Evolutionary conservation across 2,888 invertebrate genomes (phyloP).

Genomic region (Sycophila texana): DNA sequence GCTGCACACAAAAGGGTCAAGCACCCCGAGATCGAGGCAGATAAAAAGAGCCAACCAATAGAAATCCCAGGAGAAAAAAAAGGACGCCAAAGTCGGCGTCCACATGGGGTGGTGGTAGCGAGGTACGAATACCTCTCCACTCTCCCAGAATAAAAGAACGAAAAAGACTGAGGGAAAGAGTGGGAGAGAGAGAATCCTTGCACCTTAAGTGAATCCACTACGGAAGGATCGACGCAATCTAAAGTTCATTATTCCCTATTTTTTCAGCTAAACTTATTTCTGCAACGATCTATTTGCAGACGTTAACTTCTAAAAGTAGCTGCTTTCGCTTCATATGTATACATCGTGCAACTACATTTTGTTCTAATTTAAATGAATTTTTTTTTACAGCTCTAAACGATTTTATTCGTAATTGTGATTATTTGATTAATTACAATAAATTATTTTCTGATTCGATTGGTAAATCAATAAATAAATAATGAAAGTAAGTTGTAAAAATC

Average conservation of each 20-base stretch:
- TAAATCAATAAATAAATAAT: too few species aligned
- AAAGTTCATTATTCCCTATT: constrained; percentile 69
- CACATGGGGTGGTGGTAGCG: constrained; percentile 34
- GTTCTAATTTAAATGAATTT: too few species aligned
- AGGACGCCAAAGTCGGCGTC: constrained; percentile 24
- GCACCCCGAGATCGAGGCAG: constrained; percentile 24
- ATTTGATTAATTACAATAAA: too few species aligned
- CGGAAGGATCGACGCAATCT: constrained; percentile 62
- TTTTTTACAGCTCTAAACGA: too few species aligned
- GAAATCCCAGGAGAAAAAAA: constrained; percentile 47
- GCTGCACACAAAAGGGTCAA: constrained; percentile 26
- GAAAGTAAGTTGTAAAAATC: too few species aligned
- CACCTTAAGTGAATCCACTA: constrained; percentile 59
- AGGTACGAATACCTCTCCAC: constrained; percentile 19
- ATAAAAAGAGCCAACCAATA: constrained; percentile 47
- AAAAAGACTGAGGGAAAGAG: constrained; percentile 11
- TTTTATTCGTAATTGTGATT: too few species aligned
- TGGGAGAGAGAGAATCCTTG: constrained; percentile 51
- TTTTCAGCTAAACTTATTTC: neutral
- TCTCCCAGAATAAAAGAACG: constrained; percentile 49
- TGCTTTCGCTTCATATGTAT: too few species aligned
- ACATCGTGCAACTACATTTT: too few species aligned
- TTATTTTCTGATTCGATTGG: too few species aligned
- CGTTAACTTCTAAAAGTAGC: too few species aligned
- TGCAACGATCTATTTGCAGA: too few species aligned